Evolutionary conservation across 1,140 invertebrate species (phyloP).

Genomic region (Drosophila bifasciata): DNA sequence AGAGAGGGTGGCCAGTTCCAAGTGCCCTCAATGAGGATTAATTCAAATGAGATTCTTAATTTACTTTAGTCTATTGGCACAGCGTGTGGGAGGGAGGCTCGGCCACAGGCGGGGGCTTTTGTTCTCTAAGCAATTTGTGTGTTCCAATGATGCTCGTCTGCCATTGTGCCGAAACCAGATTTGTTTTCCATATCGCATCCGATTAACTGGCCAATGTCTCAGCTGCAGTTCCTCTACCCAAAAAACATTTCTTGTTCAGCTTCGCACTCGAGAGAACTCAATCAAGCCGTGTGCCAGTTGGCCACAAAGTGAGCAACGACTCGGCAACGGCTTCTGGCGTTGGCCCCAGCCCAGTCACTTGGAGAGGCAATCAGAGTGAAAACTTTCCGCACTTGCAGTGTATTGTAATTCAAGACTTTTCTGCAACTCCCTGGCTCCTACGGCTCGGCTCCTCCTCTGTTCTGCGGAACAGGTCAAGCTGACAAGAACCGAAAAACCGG

Average conservation of each 20-base stretch:
- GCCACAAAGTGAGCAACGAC: slow-evolving; percentile 25
- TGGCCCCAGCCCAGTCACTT: slow-evolving; percentile 17
- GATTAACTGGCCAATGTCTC: slow-evolving; percentile 30
- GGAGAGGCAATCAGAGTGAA: slow-evolving; percentile 60
- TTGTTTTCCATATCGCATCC: slow-evolving; percentile 2
- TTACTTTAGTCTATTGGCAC: slow-evolving; percentile 40
- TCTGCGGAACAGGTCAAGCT: slow-evolving; percentile 57
- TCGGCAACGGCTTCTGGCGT: not conserved
- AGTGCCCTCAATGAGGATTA: slow-evolving; percentile 58
- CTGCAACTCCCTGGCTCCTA: not conserved
- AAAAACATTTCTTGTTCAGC: slow-evolving; percentile 21
- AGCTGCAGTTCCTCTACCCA: not conserved
- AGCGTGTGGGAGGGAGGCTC: not conserved
- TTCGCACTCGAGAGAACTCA: slow-evolving; percentile 41
- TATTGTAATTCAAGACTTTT: slow-evolving; percentile 56
- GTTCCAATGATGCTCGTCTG: not conserved
- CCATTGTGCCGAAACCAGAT: not conserved
- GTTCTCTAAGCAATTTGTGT: slow-evolving; percentile 35
- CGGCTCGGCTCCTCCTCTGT: not conserved
- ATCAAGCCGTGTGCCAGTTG: slow-evolving; percentile 3
- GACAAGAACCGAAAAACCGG: slow-evolving; percentile 34
- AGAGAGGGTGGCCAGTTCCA: slow-evolving; percentile 2
- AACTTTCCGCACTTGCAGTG: slow-evolving; percentile 47
- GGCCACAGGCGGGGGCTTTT: slow-evolving; percentile 19
- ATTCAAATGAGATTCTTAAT: slow-evolving; percentile 76